Percentiles rank a stretch among this genome's conserved stretches.
These are phyloP conservation scores for Ceuthmochares aereus DNA, from an alignment of 2,113 vertebrate species.

Conservation along the genomic window DNA sequence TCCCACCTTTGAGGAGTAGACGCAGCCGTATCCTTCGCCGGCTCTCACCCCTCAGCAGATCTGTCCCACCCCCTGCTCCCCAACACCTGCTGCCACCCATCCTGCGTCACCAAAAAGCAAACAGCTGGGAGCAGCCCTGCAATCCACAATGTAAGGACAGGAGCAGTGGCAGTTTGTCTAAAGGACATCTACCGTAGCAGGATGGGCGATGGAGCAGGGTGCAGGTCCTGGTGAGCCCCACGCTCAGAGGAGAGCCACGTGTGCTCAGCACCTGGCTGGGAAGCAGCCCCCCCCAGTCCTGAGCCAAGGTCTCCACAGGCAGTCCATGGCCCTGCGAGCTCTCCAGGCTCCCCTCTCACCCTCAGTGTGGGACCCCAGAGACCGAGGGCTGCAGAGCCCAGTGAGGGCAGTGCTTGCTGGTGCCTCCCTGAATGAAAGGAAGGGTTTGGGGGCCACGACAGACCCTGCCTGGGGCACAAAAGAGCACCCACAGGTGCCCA, in stretches of 20 bases:
- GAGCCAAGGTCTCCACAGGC: neutral
- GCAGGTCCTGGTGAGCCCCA: neutral
- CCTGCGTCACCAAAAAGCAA: neutral
- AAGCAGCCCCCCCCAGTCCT: neutral
- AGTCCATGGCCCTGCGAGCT: neutral
- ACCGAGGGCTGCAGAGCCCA: neutral
- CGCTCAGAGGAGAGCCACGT: rapidly evolving
- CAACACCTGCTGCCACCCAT: neutral
- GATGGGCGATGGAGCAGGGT: neutral
- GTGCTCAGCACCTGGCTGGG: neutral
- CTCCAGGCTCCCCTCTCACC: rapidly evolving
- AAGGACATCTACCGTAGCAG: neutral
- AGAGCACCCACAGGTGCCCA: neutral
- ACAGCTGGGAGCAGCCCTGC: neutral
- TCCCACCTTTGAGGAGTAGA: neutral
- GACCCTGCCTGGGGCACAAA: rapidly evolving
- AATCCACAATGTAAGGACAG: rapidly evolving
- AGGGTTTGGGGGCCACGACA: neutral
- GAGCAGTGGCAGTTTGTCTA: neutral
- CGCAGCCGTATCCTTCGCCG: neutral
- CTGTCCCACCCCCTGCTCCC: too few species aligned
- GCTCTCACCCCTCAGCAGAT: too few species aligned
- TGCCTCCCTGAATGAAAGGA: neutral
- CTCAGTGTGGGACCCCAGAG: rapidly evolving
- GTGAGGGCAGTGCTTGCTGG: neutral